A percentile compares a stretch with the other conserved stretches of the same genome.
Conservation (phyloP, 2,113 vertebrate genomes). For the Brachypteracias leptosomus region DNA sequence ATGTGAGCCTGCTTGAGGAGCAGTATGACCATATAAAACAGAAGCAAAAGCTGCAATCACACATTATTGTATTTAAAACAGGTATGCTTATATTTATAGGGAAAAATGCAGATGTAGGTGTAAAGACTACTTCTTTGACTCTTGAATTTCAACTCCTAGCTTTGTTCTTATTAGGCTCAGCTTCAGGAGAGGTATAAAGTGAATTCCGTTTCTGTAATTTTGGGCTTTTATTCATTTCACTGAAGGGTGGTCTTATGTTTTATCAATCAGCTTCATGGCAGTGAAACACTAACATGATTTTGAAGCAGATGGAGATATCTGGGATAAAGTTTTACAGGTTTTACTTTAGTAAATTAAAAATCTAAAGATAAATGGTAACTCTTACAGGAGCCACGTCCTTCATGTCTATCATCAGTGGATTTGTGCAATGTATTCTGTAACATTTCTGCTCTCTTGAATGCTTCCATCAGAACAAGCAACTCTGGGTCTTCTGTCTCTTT, state of each 20-base stretch:
- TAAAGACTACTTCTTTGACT: not conserved
- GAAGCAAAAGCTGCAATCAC: conserved; percentile 72
- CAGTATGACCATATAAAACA: conserved; percentile 78
- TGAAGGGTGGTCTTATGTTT: not conserved
- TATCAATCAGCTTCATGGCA: not conserved
- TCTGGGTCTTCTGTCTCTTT: not conserved
- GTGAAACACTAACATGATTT: not conserved
- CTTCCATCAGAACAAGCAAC: not conserved
- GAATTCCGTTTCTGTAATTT: not conserved
- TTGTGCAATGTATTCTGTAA: not conserved
- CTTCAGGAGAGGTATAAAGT: not conserved
- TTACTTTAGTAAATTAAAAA: not conserved
- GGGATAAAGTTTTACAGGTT: not conserved
- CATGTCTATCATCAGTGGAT: not conserved
- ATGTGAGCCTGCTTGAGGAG: conserved; percentile 76
- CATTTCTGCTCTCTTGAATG: not conserved
- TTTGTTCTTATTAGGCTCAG: not conserved
- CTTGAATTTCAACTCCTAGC: not conserved
- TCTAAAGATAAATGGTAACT: not conserved
- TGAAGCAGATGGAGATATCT: not conserved
- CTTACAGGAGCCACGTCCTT: not conserved
- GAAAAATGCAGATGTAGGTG: not conserved
- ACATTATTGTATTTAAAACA: conserved; percentile 76
- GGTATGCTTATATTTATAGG: conserved; percentile 67
- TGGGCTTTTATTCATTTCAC: not conserved